These are phyloP conservation scores for Dusona sp. DNA, from an alignment of 2,888 invertebrate species.

Conservation along the genomic window DNA sequence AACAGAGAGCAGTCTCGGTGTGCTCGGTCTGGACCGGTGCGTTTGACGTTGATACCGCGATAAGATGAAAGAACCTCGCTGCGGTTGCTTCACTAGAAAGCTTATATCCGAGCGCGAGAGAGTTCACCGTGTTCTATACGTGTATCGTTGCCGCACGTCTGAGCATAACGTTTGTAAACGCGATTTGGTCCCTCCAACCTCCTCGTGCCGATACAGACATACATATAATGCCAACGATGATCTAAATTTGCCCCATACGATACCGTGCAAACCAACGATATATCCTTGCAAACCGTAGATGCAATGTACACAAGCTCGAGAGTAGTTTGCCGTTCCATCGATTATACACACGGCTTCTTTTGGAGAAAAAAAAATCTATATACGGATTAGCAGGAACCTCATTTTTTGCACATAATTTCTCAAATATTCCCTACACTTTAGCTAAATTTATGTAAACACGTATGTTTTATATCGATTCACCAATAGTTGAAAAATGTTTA, in stretches of 20 bases:
- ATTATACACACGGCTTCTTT: constrained; percentile 10
- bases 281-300: constrained; percentile 1
- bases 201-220: constrained; percentile 56
- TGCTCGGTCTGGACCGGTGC: constrained; percentile 79
- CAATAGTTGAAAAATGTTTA: no score
- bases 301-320: constrained; percentile 27
- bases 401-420: not conserved
- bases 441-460: no score
- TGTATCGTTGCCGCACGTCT: constrained; percentile 83
- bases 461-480: no score
- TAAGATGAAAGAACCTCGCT: constrained; percentile 84
- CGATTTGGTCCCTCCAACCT: constrained; percentile 41
- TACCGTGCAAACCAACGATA: constrained; percentile 38
- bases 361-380: constrained; percentile 14
- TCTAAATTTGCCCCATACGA: constrained; percentile 51
- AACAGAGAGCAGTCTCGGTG: constrained; percentile 65
- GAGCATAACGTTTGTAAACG: constrained; percentile 73
- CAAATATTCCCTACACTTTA: no score
- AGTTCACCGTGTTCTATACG: constrained; percentile 58
- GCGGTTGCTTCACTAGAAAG: constrained; percentile 72
- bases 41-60: constrained; percentile 85
- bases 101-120: constrained; percentile 80
- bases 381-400: not conserved
- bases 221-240: constrained; percentile 41
- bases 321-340: constrained; percentile 38